Percentiles rank a stretch among this genome's conserved stretches.
Conservation (phyloP, 2,888 invertebrate species). For the Andrena chrysosceles region DNA sequence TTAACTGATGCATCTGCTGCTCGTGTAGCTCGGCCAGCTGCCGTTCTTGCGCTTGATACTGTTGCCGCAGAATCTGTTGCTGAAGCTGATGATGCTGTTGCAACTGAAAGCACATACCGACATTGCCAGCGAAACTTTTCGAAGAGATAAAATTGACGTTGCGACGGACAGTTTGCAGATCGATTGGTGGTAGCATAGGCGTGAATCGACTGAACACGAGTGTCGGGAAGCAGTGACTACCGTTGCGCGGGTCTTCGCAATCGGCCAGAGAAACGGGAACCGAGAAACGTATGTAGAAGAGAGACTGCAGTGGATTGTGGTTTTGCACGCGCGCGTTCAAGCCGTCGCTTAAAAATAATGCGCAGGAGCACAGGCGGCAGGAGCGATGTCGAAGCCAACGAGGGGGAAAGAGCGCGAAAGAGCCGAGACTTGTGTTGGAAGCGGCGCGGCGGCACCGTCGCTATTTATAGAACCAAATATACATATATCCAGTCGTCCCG, state of each 20-base stretch:
- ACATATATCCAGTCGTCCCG: constrained; percentile 1
- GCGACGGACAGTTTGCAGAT: not conserved
- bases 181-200: not conserved
- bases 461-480: constrained; percentile 19
- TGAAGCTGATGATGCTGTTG: constrained; percentile 97
- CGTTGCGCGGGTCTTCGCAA: not conserved
- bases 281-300: not conserved
- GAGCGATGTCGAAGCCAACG: constrained; percentile 3
- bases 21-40: constrained; percentile 96
- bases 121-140: constrained; percentile 81
- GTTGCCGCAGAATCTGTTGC: constrained; percentile 95
- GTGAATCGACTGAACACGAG: not conserved
- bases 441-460: not conserved
- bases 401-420: not conserved
- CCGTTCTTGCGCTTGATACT: constrained; percentile 96
- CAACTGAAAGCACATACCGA: constrained; percentile 89
- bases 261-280: not conserved
- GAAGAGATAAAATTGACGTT: not conserved
- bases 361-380: not conserved
- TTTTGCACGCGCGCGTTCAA: not conserved
- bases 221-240: too few relatives aligned
- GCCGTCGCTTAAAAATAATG: constrained; percentile 23
- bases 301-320: not conserved
- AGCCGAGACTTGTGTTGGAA: not conserved
- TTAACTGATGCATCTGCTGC: constrained; percentile 95